Evolutionary conservation across 2,113 vertebrate species (phyloP), one percentile per base, ranked within the genome.

Genomic region (Calyptommatus sinebrachiatus): DNA sequence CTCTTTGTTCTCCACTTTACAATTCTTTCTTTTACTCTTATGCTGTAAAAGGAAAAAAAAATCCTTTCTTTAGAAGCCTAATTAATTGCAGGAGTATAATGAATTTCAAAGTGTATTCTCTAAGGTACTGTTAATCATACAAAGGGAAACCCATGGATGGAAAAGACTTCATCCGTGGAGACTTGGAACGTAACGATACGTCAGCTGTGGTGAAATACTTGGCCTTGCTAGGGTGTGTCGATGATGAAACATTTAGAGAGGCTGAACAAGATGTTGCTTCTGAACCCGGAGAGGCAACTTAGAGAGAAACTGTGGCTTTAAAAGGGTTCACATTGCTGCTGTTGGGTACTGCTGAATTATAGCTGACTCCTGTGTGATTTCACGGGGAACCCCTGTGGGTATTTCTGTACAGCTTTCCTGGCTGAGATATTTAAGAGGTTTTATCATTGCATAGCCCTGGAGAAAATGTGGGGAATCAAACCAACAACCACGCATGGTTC

Each of bases 121-220:
- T 57, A 18, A n/a, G 18, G 48, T 28, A 9, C n/a, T 29, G 53
- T 73, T 73, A 9, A 57, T n/a, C 53, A 73, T 11, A 21, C 16
- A 73, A 73, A 21, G 20, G 26, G 29, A 74, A 57, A 57, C 7
- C 50, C 9, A 60, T 61, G 8, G 72, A 8, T 35, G 35, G 72
- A 14, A 11, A 61, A 61, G 31, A 22, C 3, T 45, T 41, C 16
- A 20, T 22, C 3, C 57, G 2, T 62, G 24, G 11, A 14, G 87
- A 81, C 81, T 86, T 78, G 46, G 82, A 28, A 50, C 1, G 28
- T 14, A 50, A 50, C 50, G 16, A 83, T 79, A 81, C 20, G 0
- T n/a, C 1, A 21, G 66, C 72, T 29, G 87, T 80, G 87, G 85
- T 81, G 61, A 91, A 90, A 85, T 86, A 92, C 90, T 89, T 82